These are phyloP conservation scores for Vanessa atalanta DNA, from an alignment of 1,140 invertebrate species.

Conservation along the genomic window DNA sequence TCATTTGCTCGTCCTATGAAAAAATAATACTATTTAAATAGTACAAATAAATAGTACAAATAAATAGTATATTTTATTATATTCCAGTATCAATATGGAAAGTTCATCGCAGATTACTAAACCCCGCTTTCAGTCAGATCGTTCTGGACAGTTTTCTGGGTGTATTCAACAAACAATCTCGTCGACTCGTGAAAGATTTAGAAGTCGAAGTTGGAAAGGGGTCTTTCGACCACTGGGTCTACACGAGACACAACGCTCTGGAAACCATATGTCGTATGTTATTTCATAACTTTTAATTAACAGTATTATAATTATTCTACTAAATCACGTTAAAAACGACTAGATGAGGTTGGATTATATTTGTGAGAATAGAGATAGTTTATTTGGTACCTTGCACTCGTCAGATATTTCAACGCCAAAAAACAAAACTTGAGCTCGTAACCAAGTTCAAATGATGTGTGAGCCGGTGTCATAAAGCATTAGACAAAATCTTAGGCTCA, in stretches of 20 bases:
- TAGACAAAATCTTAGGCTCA: no score
- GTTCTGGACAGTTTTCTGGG: slow-evolving; percentile 92
- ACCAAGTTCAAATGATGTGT: no score
- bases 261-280: slow-evolving; percentile 92
- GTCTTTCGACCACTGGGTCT: slow-evolving; percentile 87
- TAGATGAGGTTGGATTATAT: no score
- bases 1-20: no score
- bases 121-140: slow-evolving; percentile 94
- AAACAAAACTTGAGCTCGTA: no score
- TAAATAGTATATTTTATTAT: background rate
- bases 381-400: no score
- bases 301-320: no score
- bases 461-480: no score
- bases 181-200: slow-evolving; percentile 85
- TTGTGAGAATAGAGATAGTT: no score
- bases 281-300: background rate
- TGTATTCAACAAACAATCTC: slow-evolving; percentile 90
- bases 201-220: slow-evolving; percentile 81
- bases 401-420: no score
- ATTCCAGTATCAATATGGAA: slow-evolving; percentile 61
- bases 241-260: slow-evolving; percentile 88
- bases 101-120: slow-evolving; percentile 84
- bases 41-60: background rate
- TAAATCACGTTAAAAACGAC: no score
- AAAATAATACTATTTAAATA: no score